Percentiles rank a stretch among this genome's conserved stretches.
phyloP scores from a whole-genome alignment of 2,888 invertebrate genomes.

The Mythimna ferrago region DNA sequence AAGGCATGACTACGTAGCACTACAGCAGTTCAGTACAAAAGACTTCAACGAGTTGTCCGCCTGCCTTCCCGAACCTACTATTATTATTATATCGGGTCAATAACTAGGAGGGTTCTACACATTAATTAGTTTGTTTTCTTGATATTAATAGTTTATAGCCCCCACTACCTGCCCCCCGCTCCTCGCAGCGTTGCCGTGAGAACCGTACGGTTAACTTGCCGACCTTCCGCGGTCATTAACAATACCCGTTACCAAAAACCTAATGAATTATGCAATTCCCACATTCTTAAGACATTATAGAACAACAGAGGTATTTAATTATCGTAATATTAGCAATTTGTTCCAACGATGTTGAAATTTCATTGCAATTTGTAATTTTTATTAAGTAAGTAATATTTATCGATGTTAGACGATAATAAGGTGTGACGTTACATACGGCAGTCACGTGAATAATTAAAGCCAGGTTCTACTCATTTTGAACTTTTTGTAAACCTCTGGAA shows the following conservation, averaged over 20 bases:
- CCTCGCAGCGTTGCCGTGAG: slow-evolving; percentile 51
- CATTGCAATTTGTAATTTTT: slow-evolving; percentile 53
- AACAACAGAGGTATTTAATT: slow-evolving; percentile 51
- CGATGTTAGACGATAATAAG: slow-evolving; percentile 52
- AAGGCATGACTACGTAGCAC: slow-evolving; percentile 27
- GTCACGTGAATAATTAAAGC: slow-evolving; percentile 52
- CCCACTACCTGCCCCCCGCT: slow-evolving; percentile 16
- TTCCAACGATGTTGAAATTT: slow-evolving; percentile 53
- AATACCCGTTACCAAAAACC: slow-evolving; percentile 63
- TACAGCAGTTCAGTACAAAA: slow-evolving; percentile 75
- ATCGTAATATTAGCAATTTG: slow-evolving; percentile 58
- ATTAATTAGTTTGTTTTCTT: slow-evolving; percentile 44
- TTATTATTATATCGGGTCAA: slow-evolving; percentile 18
- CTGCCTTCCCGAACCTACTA: slow-evolving; percentile 29
- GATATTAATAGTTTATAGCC: slow-evolving; percentile 25
- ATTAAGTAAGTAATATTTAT: slow-evolving; percentile 57
- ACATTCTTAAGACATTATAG: slow-evolving; percentile 57
- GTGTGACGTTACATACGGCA: slow-evolving; percentile 53
- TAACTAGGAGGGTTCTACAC: slow-evolving; percentile 16
- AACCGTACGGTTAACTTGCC: slow-evolving; percentile 62
- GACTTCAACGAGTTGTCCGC: slow-evolving; percentile 84
- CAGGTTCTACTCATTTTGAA: too few relatives aligned
- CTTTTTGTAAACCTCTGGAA: too few relatives aligned
- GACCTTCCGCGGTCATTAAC: slow-evolving; percentile 67
- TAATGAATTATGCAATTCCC: slow-evolving; percentile 62